Conservation (phyloP, 1,140 invertebrate species). For the Hyles euphorbiae region DNA sequence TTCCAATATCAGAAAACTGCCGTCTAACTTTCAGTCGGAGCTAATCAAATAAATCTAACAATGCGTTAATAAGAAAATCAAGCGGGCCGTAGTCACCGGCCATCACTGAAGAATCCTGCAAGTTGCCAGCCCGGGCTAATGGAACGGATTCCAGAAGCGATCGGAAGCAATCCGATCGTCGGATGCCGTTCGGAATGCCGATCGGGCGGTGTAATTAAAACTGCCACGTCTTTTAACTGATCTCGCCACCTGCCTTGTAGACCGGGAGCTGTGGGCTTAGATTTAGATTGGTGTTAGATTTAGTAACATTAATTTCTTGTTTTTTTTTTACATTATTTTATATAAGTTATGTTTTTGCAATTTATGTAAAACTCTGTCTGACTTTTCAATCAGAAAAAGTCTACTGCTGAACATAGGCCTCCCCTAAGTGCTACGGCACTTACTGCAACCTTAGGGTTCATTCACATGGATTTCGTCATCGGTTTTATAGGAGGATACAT, state of each 20-base stretch:
- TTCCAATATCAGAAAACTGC: not conserved
- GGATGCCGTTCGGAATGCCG: slow-evolving; percentile 24
- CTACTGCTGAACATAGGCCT: no score
- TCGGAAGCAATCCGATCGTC: slow-evolving; percentile 22
- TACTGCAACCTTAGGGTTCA: no score
- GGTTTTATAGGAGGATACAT: no score
- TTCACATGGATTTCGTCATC: no score
- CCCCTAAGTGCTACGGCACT: no score
- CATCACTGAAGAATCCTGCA: slow-evolving; percentile 25
- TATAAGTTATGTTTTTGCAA: no score
- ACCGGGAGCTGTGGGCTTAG: slow-evolving; percentile 5
- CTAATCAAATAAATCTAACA: slow-evolving; percentile 16
- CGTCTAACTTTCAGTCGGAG: slow-evolving; percentile 3
- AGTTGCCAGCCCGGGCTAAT: slow-evolving; percentile 21
- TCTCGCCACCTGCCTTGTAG: slow-evolving; percentile 23
- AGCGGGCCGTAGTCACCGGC: slow-evolving; percentile 8
- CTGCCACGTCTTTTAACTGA: slow-evolving; percentile 30
- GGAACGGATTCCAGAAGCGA: slow-evolving; percentile 25
- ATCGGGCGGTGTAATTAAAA: slow-evolving; percentile 28
- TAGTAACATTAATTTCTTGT: no score
- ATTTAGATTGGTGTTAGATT: not conserved
- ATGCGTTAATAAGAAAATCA: slow-evolving; percentile 22
- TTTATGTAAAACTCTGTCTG: no score
- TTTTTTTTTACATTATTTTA: no score
- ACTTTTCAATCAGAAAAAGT: no score